Percentiles rank a stretch among this genome's conserved stretches.
Evolutionary conservation across 2,113 vertebrate genomes (phyloP).

Genomic region (Malaclemys terrapin): DNA sequence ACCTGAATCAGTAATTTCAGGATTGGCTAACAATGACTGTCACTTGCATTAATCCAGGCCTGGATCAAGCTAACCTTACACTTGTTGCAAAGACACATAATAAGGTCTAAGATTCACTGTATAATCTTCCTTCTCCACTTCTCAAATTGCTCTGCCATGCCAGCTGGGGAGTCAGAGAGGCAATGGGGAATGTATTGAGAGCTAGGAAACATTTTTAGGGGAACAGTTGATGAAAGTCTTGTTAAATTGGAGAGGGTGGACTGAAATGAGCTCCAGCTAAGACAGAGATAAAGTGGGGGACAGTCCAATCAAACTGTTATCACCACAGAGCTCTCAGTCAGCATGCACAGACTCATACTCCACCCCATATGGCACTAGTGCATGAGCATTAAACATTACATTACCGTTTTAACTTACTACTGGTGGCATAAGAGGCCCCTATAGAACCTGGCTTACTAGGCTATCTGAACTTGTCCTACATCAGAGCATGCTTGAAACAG

Average conservation of each 20-base stretch:
- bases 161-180: not conserved
- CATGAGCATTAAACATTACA: not conserved
- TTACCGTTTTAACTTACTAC: fast-evolving
- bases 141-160: not conserved
- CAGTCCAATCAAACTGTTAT: not conserved
- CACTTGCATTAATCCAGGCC: not conserved
- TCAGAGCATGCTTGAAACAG: not conserved
- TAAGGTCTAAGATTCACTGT: not conserved
- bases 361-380: not conserved
- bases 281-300: not conserved
- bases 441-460: not conserved
- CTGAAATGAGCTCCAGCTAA: not conserved
- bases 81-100: not conserved
- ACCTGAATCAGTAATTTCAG: not conserved
- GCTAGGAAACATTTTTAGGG: not conserved
- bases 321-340: not conserved
- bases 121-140: not conserved
- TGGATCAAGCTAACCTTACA: not conserved
- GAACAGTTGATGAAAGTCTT: not conserved
- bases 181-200: not conserved
- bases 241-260: not conserved
- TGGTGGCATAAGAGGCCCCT: not conserved
- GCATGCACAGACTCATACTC: not conserved
- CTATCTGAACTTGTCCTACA: not conserved
- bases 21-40: not conserved